These are phyloP conservation scores for Agrotis puta DNA, from an alignment of 2,888 invertebrate genomes.

Conservation along the genomic window DNA sequence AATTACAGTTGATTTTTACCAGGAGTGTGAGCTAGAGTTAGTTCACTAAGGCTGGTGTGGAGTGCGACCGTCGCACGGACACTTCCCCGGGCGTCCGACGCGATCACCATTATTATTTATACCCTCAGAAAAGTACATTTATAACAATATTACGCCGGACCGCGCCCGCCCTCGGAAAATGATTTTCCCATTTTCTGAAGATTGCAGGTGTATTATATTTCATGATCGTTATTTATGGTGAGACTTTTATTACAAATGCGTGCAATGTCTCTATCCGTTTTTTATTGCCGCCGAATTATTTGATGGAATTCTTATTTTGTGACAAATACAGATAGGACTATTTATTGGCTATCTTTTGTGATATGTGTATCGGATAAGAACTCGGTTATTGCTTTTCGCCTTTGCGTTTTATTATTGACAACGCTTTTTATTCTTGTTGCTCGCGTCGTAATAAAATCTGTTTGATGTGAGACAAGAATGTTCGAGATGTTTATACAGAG, in stretches of 20 bases:
- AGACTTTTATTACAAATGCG: conserved; percentile 91
- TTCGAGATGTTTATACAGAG: conserved; percentile 60
- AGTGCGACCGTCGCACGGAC: conserved; percentile 67
- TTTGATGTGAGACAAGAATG: conserved; percentile 66
- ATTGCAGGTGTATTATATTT: conserved; percentile 91
- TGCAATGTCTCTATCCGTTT: conserved; percentile 90
- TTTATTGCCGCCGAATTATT: conserved; percentile 88
- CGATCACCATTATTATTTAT: conserved; percentile 90
- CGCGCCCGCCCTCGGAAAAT: conserved; percentile 90
- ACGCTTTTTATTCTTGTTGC: conserved; percentile 66
- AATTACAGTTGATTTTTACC: conserved; percentile 24
- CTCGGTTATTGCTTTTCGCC: conserved; percentile 74
- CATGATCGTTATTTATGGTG: conserved; percentile 91
- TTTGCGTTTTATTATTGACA: conserved; percentile 71
- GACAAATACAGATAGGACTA: conserved; percentile 82
- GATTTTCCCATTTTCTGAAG: conserved; percentile 91
- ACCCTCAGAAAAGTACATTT: conserved; percentile 89
- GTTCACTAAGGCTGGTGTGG: conserved; percentile 41
- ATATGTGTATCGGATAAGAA: conserved; percentile 76
- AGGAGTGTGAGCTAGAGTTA: conserved; percentile 32
- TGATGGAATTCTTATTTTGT: conserved; percentile 87
- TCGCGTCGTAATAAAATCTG: conserved; percentile 65
- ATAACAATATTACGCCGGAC: conserved; percentile 91
- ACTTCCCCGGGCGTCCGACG: conserved; percentile 61
- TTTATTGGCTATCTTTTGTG: conserved; percentile 81